These are phyloP conservation scores for Lucifuga dentata DNA, from an alignment of 2,113 vertebrate genomes.

Conservation along the genomic window DNA sequence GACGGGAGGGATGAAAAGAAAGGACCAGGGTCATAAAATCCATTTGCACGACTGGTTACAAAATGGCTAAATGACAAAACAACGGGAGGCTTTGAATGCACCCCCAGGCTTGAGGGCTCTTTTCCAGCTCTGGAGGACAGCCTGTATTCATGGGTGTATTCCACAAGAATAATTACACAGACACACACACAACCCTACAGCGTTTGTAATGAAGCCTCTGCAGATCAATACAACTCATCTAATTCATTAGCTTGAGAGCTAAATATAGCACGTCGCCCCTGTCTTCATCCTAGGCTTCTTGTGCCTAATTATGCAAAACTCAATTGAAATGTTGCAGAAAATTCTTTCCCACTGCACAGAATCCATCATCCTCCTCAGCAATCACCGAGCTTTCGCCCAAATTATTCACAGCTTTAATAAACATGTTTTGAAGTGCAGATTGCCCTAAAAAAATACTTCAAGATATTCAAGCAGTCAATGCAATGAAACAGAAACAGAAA, in stretches of 20 bases:
- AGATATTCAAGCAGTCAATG: conserved; percentile 10
- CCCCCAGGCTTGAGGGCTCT: conserved; percentile 42
- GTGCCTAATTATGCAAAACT: conserved; percentile 71
- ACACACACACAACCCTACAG: conserved; percentile 27
- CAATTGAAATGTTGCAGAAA: conserved; percentile 66
- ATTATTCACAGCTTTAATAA: conserved; percentile 64
- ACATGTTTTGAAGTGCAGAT: conserved; percentile 54
- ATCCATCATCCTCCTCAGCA: conserved; percentile 53
- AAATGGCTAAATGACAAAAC: conserved; percentile 72
- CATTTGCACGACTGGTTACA: conserved; percentile 76
- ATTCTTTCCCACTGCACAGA: conserved; percentile 51
- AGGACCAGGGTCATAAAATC: conserved; percentile 68
- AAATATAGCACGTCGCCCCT: conserved; percentile 59
- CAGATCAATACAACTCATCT: conserved; percentile 77
- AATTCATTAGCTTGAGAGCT: conserved; percentile 68
- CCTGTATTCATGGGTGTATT: conserved; percentile 39
- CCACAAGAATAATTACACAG: conserved; percentile 38
- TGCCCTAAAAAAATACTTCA: conserved; percentile 24
- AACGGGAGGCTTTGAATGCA: conserved; percentile 59
- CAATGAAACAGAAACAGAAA: conserved; percentile 17
- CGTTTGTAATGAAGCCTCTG: conserved; percentile 63
- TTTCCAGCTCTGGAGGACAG: conserved; percentile 33
- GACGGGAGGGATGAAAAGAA: conserved; percentile 56
- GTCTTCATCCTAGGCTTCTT: conserved; percentile 47
- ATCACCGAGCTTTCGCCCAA: conserved; percentile 36